These are phyloP conservation scores for Ptyas mucosa DNA, from an alignment of 2,113 vertebrate species.

Conservation along the genomic window DNA sequence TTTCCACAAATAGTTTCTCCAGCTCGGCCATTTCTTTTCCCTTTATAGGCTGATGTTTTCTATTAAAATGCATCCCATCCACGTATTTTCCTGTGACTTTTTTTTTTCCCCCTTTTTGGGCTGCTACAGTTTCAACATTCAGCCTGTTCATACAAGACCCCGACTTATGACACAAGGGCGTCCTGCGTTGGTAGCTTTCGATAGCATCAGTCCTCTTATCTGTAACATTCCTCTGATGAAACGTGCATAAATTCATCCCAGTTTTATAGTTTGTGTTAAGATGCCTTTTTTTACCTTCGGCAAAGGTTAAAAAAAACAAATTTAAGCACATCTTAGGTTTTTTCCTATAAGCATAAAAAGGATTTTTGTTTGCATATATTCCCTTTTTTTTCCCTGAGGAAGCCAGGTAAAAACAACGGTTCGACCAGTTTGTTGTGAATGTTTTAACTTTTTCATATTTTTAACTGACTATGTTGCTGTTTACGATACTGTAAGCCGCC, in stretches of 20 bases:
- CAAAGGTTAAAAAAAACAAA: not conserved
- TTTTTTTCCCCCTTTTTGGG: fast-evolving
- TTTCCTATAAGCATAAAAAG: not conserved
- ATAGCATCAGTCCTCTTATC: not conserved
- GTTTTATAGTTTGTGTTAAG: not conserved
- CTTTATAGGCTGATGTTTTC: not conserved
- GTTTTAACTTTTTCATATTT: not conserved
- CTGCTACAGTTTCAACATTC: not conserved
- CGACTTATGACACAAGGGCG: not conserved
- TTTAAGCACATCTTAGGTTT: not conserved
- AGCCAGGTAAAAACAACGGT: not conserved
- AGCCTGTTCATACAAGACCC: not conserved
- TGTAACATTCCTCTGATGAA: not conserved
- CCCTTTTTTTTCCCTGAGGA: not conserved
- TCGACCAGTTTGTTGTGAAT: not conserved
- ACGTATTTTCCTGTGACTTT: not conserved
- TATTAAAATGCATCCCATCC: not conserved
- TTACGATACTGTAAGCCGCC: not conserved
- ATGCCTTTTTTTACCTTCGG: not conserved
- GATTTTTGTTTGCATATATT: not conserved
- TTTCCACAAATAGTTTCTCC: not conserved
- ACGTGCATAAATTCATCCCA: not conserved
- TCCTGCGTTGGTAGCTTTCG: not conserved
- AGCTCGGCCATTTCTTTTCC: not conserved
- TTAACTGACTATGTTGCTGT: not conserved